phyloP scores from a whole-genome alignment of 2,888 invertebrate genomes.

The Dione juno region DNA sequence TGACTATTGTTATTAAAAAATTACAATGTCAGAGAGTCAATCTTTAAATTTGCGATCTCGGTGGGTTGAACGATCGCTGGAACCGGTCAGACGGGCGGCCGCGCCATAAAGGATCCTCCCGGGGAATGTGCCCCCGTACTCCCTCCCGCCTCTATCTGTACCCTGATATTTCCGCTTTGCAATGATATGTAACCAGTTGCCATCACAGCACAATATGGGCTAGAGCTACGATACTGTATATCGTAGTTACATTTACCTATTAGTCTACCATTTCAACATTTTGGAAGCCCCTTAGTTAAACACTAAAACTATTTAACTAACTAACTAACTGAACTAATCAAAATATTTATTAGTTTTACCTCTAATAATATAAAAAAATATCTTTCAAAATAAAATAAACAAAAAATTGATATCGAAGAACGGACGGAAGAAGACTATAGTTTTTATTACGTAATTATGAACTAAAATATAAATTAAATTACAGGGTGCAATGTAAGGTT shows the following conservation, averaged over 20 bases:
- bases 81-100: constrained; percentile 68
- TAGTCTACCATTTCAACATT: neutral
- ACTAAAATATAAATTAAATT: neutral
- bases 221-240: neutral
- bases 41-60: constrained; percentile 60
- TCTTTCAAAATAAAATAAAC: too few relatives aligned
- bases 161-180: constrained; percentile 64
- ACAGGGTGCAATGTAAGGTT: neutral
- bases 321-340: too few relatives aligned
- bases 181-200: constrained; percentile 49
- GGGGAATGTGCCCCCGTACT: constrained; percentile 64
- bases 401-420: too few relatives aligned
- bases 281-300: neutral
- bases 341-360: neutral
- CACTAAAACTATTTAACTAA: too few relatives aligned
- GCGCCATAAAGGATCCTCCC: constrained; percentile 71
- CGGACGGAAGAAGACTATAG: too few relatives aligned
- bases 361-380: too few relatives aligned
- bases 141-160: constrained; percentile 55
- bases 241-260: neutral
- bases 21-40: constrained; percentile 43
- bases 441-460: neutral
- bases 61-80: constrained; percentile 75
- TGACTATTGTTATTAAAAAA: constrained; percentile 29
- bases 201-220: constrained; percentile 31